Evolutionary conservation across 2,888 invertebrate species (phyloP).

Genomic region (Mesoligia furuncula): DNA sequence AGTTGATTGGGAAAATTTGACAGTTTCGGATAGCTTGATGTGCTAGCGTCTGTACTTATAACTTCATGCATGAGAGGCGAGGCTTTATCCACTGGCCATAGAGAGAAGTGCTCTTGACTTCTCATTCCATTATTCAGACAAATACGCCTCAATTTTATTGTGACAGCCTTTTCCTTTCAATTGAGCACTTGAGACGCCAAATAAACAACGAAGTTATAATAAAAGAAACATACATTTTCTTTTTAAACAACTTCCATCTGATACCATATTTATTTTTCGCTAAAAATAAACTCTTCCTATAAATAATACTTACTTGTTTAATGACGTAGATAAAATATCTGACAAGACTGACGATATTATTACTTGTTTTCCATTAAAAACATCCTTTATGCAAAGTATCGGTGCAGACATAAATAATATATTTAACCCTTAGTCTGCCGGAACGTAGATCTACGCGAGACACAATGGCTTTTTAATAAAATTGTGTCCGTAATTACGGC

Average conservation of each 20-base stretch:
- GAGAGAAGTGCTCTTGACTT: too few species aligned
- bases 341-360: constrained; percentile 1
- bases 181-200: constrained; percentile 1
- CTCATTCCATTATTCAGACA: background rate
- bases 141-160: background rate
- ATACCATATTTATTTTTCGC: background rate
- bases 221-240: background rate
- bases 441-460: too few species aligned
- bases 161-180: background rate
- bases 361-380: background rate
- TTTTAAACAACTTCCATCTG: background rate
- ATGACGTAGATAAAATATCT: constrained; percentile 8
- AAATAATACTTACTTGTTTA: constrained; percentile 11
- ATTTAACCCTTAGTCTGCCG: too few species aligned
- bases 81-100: background rate
- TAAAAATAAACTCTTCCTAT: constrained; percentile 2
- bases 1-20: too few species aligned
- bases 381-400: background rate
- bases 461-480: too few species aligned
- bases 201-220: background rate
- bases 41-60: too few species aligned
- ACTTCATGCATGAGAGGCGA: background rate
- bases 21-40: too few species aligned
- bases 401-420: constrained; percentile 5
- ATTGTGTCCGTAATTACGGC: too few species aligned